phyloP scores from a whole-genome alignment of 2,113 vertebrate species.

The Podarcis raffonei region DNA sequence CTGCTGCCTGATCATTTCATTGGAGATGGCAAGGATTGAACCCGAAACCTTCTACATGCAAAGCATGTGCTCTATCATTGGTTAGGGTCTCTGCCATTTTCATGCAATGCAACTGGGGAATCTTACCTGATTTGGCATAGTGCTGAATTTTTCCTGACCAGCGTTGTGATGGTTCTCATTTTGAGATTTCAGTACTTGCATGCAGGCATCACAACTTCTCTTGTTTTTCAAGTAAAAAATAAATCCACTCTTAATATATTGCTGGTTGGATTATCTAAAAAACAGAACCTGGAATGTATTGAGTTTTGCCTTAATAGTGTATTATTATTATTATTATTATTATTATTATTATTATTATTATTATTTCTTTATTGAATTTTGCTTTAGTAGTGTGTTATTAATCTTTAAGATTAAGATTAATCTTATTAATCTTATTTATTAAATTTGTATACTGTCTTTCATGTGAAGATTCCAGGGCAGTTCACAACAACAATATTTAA shows the following conservation, averaged over 20 bases:
- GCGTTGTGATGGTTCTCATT: neutral
- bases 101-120: neutral
- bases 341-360: too few relatives aligned
- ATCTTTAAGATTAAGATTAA: too few relatives aligned
- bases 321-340: too few relatives aligned
- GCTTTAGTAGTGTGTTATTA: too few relatives aligned
- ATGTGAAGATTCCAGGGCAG: too few relatives aligned
- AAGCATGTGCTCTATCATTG: neutral
- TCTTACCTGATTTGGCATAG: neutral
- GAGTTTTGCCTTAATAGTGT: neutral
- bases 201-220: neutral
- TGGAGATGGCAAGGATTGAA: neutral
- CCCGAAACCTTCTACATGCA: too few relatives aligned
- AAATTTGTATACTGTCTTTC: too few relatives aligned
- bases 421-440: too few relatives aligned
- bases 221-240: neutral
- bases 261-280: neutral
- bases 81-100: neutral
- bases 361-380: too few relatives aligned
- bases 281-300: neutral
- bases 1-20: neutral
- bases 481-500: too few relatives aligned
- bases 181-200: neutral
- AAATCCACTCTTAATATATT: neutral
- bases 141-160: neutral